Evolutionary conservation across 1,140 invertebrate genomes (phyloP).

Genomic region (Potamilus streckersoni): DNA sequence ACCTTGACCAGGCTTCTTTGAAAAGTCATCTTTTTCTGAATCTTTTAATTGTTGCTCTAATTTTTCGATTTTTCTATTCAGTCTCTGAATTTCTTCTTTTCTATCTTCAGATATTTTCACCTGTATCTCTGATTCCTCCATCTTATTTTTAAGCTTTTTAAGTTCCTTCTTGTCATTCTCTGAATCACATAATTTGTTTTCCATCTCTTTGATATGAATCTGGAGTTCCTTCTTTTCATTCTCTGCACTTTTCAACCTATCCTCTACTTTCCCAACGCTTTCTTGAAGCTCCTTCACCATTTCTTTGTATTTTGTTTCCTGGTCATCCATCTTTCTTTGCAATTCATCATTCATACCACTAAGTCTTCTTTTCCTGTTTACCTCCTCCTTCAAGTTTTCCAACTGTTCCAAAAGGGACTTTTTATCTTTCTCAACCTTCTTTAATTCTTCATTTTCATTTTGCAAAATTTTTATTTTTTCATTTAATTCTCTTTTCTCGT

Average conservation of each 20-base stretch:
- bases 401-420: conserved; percentile 5
- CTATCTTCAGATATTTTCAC: conserved; percentile 25
- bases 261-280: too few relatives aligned
- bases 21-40: conserved; percentile 20
- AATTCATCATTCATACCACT: conserved; percentile 38
- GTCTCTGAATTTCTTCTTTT: conserved; percentile 29
- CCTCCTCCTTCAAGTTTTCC: conserved; percentile 42
- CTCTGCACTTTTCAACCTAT: conserved; percentile 34
- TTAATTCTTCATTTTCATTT: not conserved
- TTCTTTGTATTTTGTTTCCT: too few relatives aligned
- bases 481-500: not conserved
- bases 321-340: conserved; percentile 23
- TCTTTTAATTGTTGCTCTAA: too few relatives aligned
- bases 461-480: conserved; percentile 25
- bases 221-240: conserved; percentile 41
- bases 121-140: conserved; percentile 27
- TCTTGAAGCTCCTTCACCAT: too few relatives aligned
- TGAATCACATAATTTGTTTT: conserved; percentile 26
- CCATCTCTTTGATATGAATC: conserved; percentile 32
- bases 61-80: conserved; percentile 19
- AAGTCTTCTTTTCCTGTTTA: conserved; percentile 28
- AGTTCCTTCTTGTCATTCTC: conserved; percentile 29
- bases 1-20: conserved; percentile 15
- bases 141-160: conserved; percentile 32
- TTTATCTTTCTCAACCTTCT: conserved; percentile 8